Conservation (phyloP, 2,888 invertebrate genomes). For the Xanthorhoe designata region DNA sequence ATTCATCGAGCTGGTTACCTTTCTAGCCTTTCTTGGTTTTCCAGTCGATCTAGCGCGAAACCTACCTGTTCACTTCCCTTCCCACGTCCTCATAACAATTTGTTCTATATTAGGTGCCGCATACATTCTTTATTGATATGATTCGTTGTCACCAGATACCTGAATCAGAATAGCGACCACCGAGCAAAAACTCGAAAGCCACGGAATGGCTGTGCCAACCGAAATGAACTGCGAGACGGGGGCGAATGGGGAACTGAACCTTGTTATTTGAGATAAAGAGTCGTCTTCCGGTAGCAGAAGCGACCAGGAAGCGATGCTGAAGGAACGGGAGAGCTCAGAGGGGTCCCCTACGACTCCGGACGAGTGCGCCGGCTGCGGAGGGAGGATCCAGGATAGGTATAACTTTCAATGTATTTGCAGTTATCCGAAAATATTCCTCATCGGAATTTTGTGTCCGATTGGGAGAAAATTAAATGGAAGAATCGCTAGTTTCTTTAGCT, state of each 20-base stretch:
- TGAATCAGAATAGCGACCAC: constrained; percentile 36
- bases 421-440: no score
- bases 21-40: no score
- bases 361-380: constrained; percentile 88
- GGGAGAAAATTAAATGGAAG: no score
- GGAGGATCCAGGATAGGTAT: constrained; percentile 86
- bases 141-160: constrained; percentile 29
- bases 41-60: no score
- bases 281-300: constrained; percentile 58
- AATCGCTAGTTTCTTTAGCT: no score
- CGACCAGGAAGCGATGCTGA: constrained; percentile 85
- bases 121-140: neutral
- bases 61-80: neutral
- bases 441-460: no score
- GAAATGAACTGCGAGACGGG: constrained; percentile 46
- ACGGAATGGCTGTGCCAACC: constrained; percentile 58
- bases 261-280: constrained; percentile 74
- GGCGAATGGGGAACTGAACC: constrained; percentile 56
- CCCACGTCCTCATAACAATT: neutral
- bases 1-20: no score
- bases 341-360: constrained; percentile 75
- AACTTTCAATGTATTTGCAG: constrained; percentile 10
- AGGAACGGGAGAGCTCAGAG: constrained; percentile 87
- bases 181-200: constrained; percentile 25
- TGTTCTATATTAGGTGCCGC: neutral